Conservation (phyloP, 2,888 invertebrate genomes). For the Coelinius sp. region DNA sequence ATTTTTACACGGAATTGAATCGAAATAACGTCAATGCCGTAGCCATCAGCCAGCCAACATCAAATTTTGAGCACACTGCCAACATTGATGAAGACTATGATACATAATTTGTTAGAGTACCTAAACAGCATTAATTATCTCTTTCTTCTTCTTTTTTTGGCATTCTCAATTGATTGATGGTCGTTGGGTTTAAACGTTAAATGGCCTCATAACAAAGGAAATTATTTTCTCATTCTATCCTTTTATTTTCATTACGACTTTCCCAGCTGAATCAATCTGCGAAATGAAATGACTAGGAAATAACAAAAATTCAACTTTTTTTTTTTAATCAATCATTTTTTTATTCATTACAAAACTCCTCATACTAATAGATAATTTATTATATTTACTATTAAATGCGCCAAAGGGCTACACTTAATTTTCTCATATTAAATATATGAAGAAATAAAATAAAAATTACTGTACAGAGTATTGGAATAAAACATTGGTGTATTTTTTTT, state of each 20-base stretch:
- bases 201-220: neutral
- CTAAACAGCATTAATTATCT: neutral
- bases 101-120: conserved; percentile 57
- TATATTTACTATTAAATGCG: conserved; percentile 4
- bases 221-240: neutral
- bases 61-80: conserved; percentile 63
- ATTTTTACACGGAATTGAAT: conserved; percentile 68
- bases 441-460: conserved; percentile 9
- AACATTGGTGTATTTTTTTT: neutral
- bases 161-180: neutral
- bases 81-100: conserved; percentile 69
- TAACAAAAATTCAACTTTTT: neutral
- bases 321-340: conserved; percentile 6
- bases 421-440: conserved; percentile 17
- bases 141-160: neutral
- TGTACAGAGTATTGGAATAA: conserved; percentile 31
- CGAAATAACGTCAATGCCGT: conserved; percentile 55
- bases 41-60: conserved; percentile 56
- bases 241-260: neutral
- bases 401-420: conserved; percentile 2
- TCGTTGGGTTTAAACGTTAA: neutral
- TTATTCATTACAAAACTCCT: conserved; percentile 10
- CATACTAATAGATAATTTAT: conserved; percentile 13
- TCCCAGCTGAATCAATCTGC: neutral
- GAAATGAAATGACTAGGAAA: neutral